Base-by-base conservation (phyloP, 1,140 invertebrate genomes). In the Ceratina calcarata region DNA sequence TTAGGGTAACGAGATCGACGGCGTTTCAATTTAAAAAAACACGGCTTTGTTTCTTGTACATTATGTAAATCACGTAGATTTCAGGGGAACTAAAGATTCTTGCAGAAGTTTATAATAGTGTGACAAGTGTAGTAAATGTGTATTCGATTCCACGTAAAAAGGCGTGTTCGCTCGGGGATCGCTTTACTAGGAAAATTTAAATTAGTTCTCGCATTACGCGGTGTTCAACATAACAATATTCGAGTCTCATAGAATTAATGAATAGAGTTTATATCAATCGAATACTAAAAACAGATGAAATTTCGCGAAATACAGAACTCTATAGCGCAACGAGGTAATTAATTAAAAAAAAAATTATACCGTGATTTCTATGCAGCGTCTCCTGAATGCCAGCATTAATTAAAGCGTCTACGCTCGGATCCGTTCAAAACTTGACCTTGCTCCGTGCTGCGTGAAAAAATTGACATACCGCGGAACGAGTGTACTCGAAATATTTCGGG, bases 401-500 rank as follows among this genome's bases (percentile, higher is more conserved):
- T 78, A 78, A 65, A 71, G 7, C 45, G 3, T 13, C 37, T 12
- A 4, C 12, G 3, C n/a, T 27, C 27, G 45, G 4, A 22, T 27
- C 51, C 8, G 18, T 16, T n/a, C 1, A 15, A 32, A 51, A 10
- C 2, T 24, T 49, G 68, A 71, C 67, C 67, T 55, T 55, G 49
- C 8, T 18, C 68, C 13, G 15, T 24, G n/a, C 37, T 6, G 27
- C 55, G 10, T 3, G 3, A 18, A 27, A 16, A n/a, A 49, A 66
- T 32, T 80, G n/a, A 51, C 53, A 32, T 79, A 93, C 91, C 84
- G 88, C 81, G 49, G 73, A 86, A 70, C 92, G 90, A 37, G 79
- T 86, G 76, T 93, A 93, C 57, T 89, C 78, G 24, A 93, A 82
- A 12, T 86, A 86, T 6, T 86, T 83, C 62, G 93, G 85, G 66